phyloP scores from a whole-genome alignment of 2,888 invertebrate genomes.

The Thelaira solivaga region DNA sequence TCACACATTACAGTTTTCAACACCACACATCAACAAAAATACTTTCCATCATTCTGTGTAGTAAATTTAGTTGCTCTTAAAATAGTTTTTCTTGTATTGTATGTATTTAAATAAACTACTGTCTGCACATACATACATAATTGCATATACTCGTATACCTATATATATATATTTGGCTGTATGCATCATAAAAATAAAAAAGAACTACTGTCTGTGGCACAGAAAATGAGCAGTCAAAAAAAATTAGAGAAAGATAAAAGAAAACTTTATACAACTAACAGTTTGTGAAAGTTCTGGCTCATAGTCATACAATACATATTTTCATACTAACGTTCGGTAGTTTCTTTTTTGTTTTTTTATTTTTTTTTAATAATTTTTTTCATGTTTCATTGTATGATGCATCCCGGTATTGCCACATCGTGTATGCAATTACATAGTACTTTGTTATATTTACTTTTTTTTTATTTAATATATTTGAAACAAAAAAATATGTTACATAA shows the following conservation, averaged over 20 bases:
- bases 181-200: not conserved
- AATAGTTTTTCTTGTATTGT: not conserved
- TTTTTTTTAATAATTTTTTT: constrained; percentile 24
- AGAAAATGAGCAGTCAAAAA: constrained; percentile 16
- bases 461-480: too few species aligned
- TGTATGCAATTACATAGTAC: too few species aligned
- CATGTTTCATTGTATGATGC: too few species aligned
- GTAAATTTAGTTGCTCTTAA: not conserved
- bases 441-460: too few species aligned
- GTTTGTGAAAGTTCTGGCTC: constrained; percentile 58
- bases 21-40: not conserved
- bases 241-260: constrained; percentile 43
- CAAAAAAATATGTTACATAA: too few species aligned
- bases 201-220: constrained; percentile 8
- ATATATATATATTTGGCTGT: too few species aligned
- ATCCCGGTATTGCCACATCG: too few species aligned
- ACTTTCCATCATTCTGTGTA: not conserved
- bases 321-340: not conserved
- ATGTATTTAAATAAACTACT: not conserved
- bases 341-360: constrained; percentile 6
- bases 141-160: too few species aligned
- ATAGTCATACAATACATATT: not conserved
- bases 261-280: constrained; percentile 43
- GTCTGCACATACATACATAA: too few species aligned
- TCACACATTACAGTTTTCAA: too few species aligned